These are phyloP conservation scores for Lampris incognitus DNA, from an alignment of 2,113 vertebrate genomes.

Conservation along the genomic window DNA sequence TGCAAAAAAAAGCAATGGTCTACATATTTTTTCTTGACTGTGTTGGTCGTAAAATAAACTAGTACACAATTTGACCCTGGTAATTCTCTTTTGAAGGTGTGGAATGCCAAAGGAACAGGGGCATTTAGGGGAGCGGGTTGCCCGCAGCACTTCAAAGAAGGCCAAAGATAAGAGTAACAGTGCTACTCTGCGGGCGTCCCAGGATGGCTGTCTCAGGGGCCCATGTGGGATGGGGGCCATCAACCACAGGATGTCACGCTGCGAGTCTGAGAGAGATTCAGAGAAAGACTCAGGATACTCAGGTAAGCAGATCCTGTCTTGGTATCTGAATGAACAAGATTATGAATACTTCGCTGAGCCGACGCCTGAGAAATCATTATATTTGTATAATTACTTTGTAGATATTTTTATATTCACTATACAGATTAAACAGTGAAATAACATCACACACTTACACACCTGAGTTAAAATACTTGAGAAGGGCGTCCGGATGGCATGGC, in stretches of 20 bases:
- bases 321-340: neutral
- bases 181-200: slow-evolving; percentile 65
- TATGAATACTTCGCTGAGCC: neutral
- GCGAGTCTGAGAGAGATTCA: slow-evolving; percentile 74
- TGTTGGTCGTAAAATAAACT: too few species aligned
- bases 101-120: slow-evolving; percentile 70
- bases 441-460: too few species aligned
- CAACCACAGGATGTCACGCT: slow-evolving; percentile 41
- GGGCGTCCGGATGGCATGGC: too few species aligned
- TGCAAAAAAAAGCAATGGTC: too few species aligned
- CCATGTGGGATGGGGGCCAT: slow-evolving; percentile 24
- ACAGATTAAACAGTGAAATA: too few species aligned
- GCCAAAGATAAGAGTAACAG: slow-evolving; percentile 76
- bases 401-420: too few species aligned
- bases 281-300: slow-evolving; percentile 79
- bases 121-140: slow-evolving; percentile 41
- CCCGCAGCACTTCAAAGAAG: slow-evolving; percentile 60
- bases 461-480: too few species aligned
- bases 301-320: slow-evolving; percentile 49
- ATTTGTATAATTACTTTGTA: too few species aligned
- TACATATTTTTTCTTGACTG: too few species aligned
- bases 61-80: neutral
- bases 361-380: too few species aligned
- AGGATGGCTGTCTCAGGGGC: slow-evolving; percentile 35
- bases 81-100: slow-evolving; percentile 29